Percentiles rank a stretch among this genome's conserved stretches.
These are phyloP conservation scores for Plodia interpunctella DNA, from an alignment of 1,140 invertebrate genomes.

Conservation along the genomic window DNA sequence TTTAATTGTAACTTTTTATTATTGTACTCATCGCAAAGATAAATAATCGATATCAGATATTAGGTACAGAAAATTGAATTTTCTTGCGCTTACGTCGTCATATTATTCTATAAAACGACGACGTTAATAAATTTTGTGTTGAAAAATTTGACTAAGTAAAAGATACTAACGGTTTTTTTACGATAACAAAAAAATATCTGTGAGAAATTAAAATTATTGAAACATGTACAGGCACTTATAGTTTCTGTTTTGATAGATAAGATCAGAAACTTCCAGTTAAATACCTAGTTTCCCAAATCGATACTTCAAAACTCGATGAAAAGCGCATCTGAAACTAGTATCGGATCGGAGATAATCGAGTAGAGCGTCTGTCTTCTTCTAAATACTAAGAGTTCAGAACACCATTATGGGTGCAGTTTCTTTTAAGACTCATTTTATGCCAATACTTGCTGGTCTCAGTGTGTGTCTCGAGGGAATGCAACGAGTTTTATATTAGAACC, in stretches of 20 bases:
- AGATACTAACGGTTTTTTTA: too few relatives aligned
- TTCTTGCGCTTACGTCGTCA: too few relatives aligned
- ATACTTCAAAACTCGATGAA: background rate
- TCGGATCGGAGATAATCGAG: background rate
- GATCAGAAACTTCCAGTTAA: background rate
- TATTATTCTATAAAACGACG: too few relatives aligned
- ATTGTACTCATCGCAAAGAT: background rate
- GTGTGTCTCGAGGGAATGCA: constrained; percentile 18
- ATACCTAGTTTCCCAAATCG: background rate
- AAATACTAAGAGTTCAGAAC: background rate
- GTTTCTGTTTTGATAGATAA: background rate
- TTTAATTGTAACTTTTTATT: too few relatives aligned
- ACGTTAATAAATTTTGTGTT: too few relatives aligned
- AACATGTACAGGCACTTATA: too few relatives aligned
- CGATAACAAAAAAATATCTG: too few relatives aligned
- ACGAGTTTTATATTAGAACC: constrained; percentile 14
- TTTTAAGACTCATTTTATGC: background rate
- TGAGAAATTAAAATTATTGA: too few relatives aligned
- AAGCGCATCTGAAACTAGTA: background rate
- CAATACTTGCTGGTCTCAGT: background rate
- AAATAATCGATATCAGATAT: too few relatives aligned
- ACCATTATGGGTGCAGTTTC: background rate
- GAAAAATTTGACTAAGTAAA: too few relatives aligned
- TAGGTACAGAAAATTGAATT: too few relatives aligned
- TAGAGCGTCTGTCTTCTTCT: background rate